Conservation (phyloP, 2,113 vertebrate genomes). For the Columbina picui region DNA sequence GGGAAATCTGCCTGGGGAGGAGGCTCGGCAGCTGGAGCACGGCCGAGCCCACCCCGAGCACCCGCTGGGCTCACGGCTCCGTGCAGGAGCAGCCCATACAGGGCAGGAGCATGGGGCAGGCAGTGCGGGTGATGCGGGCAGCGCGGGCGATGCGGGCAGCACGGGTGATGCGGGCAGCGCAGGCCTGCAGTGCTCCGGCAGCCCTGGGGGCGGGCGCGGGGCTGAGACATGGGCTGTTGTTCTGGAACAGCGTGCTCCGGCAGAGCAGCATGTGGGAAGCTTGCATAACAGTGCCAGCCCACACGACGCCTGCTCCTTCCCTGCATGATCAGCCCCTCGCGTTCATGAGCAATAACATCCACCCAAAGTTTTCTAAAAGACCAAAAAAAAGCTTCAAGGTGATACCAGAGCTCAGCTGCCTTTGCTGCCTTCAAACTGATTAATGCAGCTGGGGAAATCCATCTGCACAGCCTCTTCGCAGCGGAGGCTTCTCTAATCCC, state of each 20-base stretch:
- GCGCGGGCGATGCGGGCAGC: too few relatives aligned
- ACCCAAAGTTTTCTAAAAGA: slow-evolving; percentile 35
- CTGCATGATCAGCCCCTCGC: slow-evolving; percentile 41
- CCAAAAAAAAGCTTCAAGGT: slow-evolving; percentile 21
- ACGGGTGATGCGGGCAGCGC: neutral
- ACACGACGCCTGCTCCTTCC: slow-evolving; percentile 65
- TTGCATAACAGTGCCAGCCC: slow-evolving; percentile 69
- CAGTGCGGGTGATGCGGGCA: too few relatives aligned
- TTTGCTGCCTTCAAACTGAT: slow-evolving; percentile 31
- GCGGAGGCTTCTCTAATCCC: neutral
- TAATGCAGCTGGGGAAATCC: slow-evolving; percentile 11
- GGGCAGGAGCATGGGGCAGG: too few relatives aligned
- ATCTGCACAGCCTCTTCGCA: neutral
- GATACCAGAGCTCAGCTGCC: slow-evolving; percentile 37
- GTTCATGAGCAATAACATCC: slow-evolving; percentile 41
- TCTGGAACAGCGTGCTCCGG: slow-evolving; percentile 57
- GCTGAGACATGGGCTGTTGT: slow-evolving; percentile 51
- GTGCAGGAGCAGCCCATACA: too few relatives aligned
- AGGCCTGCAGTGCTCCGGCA: neutral
- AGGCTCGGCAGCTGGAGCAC: neutral
- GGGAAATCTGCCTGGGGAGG: neutral
- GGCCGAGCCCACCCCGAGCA: fast-evolving
- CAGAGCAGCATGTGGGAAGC: slow-evolving; percentile 63
- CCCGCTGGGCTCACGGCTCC: too few relatives aligned
- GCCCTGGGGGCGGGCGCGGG: slow-evolving; percentile 46